Evolutionary conservation across 2,888 invertebrate genomes (phyloP), one percentile per base, ranked within the genome.

Genomic region (Cryptocephalus moraei): DNA sequence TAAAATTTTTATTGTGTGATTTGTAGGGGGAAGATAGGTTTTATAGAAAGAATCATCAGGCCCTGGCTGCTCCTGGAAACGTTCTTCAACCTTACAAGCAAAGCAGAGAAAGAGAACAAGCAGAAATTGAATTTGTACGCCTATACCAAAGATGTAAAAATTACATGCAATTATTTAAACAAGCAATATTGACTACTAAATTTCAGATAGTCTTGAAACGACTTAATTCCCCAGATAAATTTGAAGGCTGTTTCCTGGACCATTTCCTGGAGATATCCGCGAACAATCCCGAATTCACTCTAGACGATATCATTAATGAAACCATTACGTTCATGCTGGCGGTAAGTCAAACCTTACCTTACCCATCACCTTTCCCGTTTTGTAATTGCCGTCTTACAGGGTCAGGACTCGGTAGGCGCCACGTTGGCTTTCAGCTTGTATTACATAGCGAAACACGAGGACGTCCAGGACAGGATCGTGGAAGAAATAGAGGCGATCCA

Each of bases 271-370:
- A 77, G 48, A 70, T 76, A 40, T 70, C 73, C 1, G 73, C 75
- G 50, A 70, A 62, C 13, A 70, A 76, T 62, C 64, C 70, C 1
- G 59, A 62, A 43, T 42, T 80, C 55, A 73, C 71, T 0, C 75
- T 79, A 50, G 73, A 77, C 11, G 79, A 79, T 53, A 74, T 80
- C 39, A 67, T 80, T 1, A 73, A 79, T 55, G 80, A 80, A 62
- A 72, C 76, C 2, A 77, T 77, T 50, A 80, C 80, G 0, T 80
- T 80, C 55, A 80, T 80, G 79, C 60, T 81, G 36, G 80, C 80
- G 8, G 71, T 72, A 64, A 65, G 64, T 55, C 36, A 36, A 36
- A 36, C 6, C 12, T 36, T 4, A 36, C 36, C 36, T 34, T n/a
- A 34, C 34, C 34, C 9, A 34, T 9, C 36, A 36, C 22, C 3